Conservation (phyloP, 2,797 vertebrate species). For the Todus mexicanus region DNA sequence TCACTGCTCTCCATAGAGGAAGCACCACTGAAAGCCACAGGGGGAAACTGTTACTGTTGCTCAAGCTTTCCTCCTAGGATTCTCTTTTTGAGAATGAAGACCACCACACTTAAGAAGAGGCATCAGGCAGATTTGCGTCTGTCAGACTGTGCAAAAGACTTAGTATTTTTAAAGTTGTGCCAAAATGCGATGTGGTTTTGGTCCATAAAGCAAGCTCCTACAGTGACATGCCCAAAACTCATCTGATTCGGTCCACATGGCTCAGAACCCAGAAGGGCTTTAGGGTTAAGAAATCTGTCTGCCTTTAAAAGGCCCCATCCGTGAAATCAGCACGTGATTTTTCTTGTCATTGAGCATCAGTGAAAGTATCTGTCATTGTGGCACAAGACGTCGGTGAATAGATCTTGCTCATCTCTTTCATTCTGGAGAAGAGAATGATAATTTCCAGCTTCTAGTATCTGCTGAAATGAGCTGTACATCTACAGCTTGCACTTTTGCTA, state of each 20-base stretch:
- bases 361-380: background rate
- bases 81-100: background rate
- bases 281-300: background rate
- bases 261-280: background rate
- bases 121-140: background rate
- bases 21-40: background rate
- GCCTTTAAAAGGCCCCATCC: background rate
- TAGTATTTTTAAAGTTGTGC: background rate
- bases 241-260: background rate
- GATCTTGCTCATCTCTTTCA: background rate
- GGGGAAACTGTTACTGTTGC: background rate
- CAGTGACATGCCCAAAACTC: background rate
- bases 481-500: background rate
- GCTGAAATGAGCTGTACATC: background rate
- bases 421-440: background rate
- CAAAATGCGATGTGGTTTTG: background rate
- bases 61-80: background rate
- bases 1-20: background rate
- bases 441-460: background rate
- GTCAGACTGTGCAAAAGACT: background rate
- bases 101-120: background rate
- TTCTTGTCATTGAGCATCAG: background rate
- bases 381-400: background rate
- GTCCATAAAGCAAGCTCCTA: background rate
- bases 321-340: background rate